Conservation (phyloP, 2,797 vertebrate species). For the Danionella dracula region DNA sequence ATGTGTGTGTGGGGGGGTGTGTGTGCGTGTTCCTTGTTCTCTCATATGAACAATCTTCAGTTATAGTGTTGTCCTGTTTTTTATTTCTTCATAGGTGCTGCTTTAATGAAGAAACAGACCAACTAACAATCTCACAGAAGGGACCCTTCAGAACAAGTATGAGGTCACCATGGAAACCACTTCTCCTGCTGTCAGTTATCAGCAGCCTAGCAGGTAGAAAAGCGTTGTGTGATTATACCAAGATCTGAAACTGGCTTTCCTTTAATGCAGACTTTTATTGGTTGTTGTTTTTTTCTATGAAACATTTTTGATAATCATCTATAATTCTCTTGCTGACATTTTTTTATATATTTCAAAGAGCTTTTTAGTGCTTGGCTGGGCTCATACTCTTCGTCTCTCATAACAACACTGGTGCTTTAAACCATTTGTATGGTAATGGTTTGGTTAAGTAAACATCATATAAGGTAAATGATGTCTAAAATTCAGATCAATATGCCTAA, state of each 20-base stretch:
- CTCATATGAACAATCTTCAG: too few relatives aligned
- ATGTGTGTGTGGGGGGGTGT: too few relatives aligned
- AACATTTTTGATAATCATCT: neutral
- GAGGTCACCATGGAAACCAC: conserved; percentile 89
- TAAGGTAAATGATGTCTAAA: conserved; percentile 5
- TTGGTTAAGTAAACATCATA: conserved; percentile 32
- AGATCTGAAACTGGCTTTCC: conserved; percentile 19
- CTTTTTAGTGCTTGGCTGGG: conserved; percentile 4
- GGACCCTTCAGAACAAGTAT: conserved; percentile 77
- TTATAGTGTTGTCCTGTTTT: conserved; percentile 43
- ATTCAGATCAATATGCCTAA: conserved; percentile 1
- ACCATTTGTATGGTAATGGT: conserved; percentile 16
- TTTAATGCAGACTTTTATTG: conserved; percentile 5
- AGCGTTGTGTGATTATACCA: conserved; percentile 30
- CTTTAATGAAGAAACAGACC: conserved; percentile 84
- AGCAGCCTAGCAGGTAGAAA: conserved; percentile 87
- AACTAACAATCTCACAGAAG: conserved; percentile 68
- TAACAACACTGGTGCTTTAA: neutral
- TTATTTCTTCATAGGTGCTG: conserved; percentile 68
- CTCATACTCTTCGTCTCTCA: neutral
- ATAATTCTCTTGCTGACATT: neutral
- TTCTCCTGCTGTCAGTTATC: conserved; percentile 83
- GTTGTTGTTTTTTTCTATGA: neutral
- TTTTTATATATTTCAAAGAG: neutral
- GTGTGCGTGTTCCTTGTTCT: too few relatives aligned